Conservation (phyloP, 2,888 invertebrate species). For the Callyntrura guangdongensis region DNA sequence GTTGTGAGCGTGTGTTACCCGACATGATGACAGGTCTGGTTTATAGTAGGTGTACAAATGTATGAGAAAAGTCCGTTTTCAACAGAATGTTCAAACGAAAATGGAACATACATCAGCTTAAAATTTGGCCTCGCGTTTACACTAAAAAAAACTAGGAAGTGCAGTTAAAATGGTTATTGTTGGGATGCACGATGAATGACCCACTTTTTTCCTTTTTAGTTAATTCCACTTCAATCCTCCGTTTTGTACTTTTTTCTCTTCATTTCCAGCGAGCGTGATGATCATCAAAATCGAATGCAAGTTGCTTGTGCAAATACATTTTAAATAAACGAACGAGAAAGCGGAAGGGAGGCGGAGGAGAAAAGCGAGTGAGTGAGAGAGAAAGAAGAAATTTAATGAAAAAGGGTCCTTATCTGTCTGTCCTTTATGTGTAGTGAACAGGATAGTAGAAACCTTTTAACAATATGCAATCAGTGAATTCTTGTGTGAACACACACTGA, state of each 20-base stretch:
- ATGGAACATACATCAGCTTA: too few species aligned
- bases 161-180: constrained; percentile 11
- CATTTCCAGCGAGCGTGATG: background rate
- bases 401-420: constrained; percentile 2
- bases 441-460: constrained; percentile 23
- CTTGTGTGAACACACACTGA: background rate
- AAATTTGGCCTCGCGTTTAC: too few species aligned
- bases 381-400: background rate
- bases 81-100: background rate
- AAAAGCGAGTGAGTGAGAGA: background rate
- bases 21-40: background rate
- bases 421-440: background rate
- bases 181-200: constrained; percentile 5
- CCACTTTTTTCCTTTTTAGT: constrained; percentile 31
- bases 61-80: constrained; percentile 16
- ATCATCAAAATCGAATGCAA: constrained; percentile 13
- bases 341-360: background rate
- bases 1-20: background rate
- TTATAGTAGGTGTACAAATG: background rate
- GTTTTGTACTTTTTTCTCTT: background rate
- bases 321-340: background rate
- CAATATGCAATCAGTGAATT: constrained; percentile 20
- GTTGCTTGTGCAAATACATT: background rate
- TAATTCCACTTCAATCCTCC: background rate
- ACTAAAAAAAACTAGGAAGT: constrained; percentile 12